These are phyloP conservation scores for Vultur gryphus DNA, from an alignment of 2,797 vertebrate species.

Conservation along the genomic window DNA sequence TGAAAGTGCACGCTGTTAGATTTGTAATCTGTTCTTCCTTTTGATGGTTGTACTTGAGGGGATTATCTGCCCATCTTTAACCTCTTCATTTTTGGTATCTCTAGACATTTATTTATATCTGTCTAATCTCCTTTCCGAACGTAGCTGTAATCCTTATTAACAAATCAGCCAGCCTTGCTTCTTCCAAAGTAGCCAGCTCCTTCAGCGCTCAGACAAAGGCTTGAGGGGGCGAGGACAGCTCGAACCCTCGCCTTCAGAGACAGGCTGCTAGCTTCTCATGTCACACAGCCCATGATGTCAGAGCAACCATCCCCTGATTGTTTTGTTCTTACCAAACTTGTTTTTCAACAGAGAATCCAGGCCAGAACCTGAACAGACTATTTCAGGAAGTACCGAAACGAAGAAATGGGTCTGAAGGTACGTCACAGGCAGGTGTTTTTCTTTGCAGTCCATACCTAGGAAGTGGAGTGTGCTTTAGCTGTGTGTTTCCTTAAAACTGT, in stretches of 20 bases:
- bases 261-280: constrained; percentile 67
- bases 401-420: constrained; percentile 95
- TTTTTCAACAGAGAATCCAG: constrained; percentile 99
- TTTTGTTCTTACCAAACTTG: constrained; percentile 91
- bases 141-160: constrained; percentile 66
- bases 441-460: constrained; percentile 85
- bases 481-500: constrained; percentile 75
- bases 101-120: constrained; percentile 52
- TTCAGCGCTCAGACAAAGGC: constrained; percentile 5
- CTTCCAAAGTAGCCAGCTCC: constrained; percentile 56
- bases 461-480: constrained; percentile 85
- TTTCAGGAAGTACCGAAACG: constrained; percentile 99
- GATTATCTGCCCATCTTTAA: constrained; percentile 57
- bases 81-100: constrained; percentile 52
- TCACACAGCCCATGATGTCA: constrained; percentile 72
- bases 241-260: constrained; percentile 9
- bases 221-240: constrained; percentile 14
- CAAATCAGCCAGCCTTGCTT: constrained; percentile 62
- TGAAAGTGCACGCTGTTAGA: constrained; percentile 43
- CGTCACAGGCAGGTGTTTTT: constrained; percentile 93
- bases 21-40: constrained; percentile 51
- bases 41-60: constrained; percentile 43
- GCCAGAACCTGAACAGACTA: constrained; percentile 98
- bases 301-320: constrained; percentile 78
- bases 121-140: constrained; percentile 57